phyloP scores from a whole-genome alignment of 2,888 invertebrate genomes.

The Caenorhabditis sp. region DNA sequence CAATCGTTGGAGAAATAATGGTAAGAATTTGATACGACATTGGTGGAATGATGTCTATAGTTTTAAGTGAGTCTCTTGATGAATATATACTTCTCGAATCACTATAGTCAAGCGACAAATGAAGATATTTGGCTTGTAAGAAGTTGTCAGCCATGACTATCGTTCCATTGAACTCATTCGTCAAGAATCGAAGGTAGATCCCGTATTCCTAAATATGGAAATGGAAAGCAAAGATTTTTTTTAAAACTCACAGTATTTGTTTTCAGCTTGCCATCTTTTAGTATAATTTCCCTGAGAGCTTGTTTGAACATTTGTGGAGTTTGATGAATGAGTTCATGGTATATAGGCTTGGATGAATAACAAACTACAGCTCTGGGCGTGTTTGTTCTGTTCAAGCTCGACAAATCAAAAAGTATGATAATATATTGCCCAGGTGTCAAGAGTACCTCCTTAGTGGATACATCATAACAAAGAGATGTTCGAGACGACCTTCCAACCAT shows the following conservation, averaged over 20 bases:
- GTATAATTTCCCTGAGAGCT: conserved; percentile 88
- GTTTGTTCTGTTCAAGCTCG: neutral
- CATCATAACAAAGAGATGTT: conserved; percentile 26
- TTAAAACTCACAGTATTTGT: neutral
- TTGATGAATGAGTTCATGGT: conserved; percentile 86
- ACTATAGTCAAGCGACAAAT: conserved; percentile 24
- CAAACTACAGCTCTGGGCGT: conserved; percentile 23
- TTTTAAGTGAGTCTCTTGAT: no score
- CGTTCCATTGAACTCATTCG: conserved; percentile 92
- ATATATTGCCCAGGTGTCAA: conserved; percentile 53
- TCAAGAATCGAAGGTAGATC: conserved; percentile 52
- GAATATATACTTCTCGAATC: no score
- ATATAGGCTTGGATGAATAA: conserved; percentile 84
- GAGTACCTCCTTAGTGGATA: conserved; percentile 64
- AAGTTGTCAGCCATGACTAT: conserved; percentile 97
- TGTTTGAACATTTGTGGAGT: conserved; percentile 88
- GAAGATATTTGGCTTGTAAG: conserved; percentile 59
- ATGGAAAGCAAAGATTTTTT: neutral
- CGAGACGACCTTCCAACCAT: conserved; percentile 43
- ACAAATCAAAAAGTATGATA: conserved; percentile 30
- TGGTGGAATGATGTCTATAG: no score
- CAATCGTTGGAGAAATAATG: no score
- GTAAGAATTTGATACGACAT: no score
- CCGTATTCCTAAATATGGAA: conserved; percentile 7
- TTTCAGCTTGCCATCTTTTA: conserved; percentile 76